Evolutionary conservation across 2,113 vertebrate genomes (phyloP), one percentile per base, ranked within the genome.

Genomic region (Erinaceus europaeus): DNA sequence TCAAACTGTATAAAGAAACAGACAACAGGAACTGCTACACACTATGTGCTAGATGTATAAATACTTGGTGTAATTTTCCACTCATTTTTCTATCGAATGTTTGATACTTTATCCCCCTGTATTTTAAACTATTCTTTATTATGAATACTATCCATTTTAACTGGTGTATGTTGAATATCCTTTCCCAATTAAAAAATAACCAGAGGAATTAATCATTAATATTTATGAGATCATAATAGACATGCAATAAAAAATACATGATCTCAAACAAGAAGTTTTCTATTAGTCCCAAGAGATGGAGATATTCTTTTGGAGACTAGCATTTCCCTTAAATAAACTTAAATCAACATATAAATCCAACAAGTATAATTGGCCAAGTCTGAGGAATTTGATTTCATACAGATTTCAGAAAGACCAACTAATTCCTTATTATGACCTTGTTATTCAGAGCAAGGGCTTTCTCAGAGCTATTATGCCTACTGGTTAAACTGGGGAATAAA

Each of bases 401-500:
- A 64, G 84, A 15, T 74, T 83, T 93, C 44, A 42, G 21, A 69
- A 71, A 87, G 79, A 67, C 68, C 67, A 93, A 75, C 89, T 90
- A 74, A 61, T 73, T 87, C 38, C 91, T 93, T 84, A 44, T 83
- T 85, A 15, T 0, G n/a, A n/a, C 94, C 17, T 42, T 93, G 5
- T 62, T 94, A 55, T 93, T 8, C 50, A 86, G 84, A 55, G 8
- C 17, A 36, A 42, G 17, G 46, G 79, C 38, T 50, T 53, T 75
- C 44, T 23, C 67, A 88, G 38, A 53, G 27, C 50, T 86, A 40
- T 93, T 91, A 86, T 59, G 67, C 61, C 36, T 32, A 72, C 76
- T 90, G 61, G 62, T 80, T 93, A 86, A 59, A 77, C 73, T 92
- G 74, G 55, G 38, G 20, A 91, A 75, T 86, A 29, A 94, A 55